Percentiles rank a stretch among this genome's conserved stretches.
These are phyloP conservation scores for Montipora efflorescens DNA, from an alignment of 64 coral and sea anemone genomes.

Conservation along the genomic window DNA sequence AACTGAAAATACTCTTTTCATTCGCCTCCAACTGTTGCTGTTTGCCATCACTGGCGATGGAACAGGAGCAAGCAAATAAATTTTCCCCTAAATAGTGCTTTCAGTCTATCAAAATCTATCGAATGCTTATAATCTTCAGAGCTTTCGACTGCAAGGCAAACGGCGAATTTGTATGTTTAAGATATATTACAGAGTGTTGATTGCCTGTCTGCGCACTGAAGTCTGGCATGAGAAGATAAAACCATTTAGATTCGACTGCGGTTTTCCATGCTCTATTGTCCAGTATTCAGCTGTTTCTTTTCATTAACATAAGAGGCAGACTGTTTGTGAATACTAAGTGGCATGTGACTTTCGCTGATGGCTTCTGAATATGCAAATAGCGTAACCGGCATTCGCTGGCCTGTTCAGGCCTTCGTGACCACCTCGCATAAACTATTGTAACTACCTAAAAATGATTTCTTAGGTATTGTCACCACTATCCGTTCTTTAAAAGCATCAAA, in stretches of 20 bases:
- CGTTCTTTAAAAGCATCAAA: neutral
- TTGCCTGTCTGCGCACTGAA: neutral
- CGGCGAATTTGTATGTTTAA: neutral
- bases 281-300: constrained; percentile 18
- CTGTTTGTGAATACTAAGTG: constrained; percentile 2
- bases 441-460: neutral
- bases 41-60: constrained; percentile 12
- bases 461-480: neutral
- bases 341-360: neutral
- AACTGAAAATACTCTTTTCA: constrained; percentile 47
- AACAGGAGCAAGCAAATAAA: neutral
- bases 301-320: constrained; percentile 17
- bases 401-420: too few relatives aligned
- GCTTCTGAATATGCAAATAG: constrained; percentile 16
- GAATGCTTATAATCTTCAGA: neutral
- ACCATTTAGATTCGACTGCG: constrained; percentile 14
- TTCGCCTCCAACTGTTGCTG: constrained; percentile 41
- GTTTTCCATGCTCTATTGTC: constrained; percentile 30
- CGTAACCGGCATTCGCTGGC: too few relatives aligned
- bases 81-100: neutral
- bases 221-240: neutral
- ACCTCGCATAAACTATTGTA: too few relatives aligned
- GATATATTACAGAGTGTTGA: neutral
- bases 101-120: neutral
- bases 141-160: neutral